Conservation (phyloP, 1,140 invertebrate species). For the Aporrectodea caliginosa region DNA sequence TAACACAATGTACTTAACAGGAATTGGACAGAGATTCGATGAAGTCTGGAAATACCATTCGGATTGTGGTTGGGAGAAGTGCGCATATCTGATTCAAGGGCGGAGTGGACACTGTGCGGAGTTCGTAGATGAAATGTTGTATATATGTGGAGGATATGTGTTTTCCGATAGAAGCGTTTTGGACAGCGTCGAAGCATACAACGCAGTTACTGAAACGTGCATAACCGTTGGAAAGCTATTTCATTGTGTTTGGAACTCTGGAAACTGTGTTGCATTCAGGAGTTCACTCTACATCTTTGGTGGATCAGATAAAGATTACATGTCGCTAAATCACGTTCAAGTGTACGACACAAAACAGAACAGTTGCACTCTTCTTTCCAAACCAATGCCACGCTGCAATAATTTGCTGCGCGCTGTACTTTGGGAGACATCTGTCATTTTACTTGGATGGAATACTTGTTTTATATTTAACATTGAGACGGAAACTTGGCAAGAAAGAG, state of each 20-base stretch:
- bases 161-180: not conserved
- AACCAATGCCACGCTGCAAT: not conserved
- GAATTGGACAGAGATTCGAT: not conserved
- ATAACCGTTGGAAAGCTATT: not conserved
- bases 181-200: not conserved
- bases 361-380: not conserved
- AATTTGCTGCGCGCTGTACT: not conserved
- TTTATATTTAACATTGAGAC: not conserved
- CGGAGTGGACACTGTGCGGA: not conserved
- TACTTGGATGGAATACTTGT: not conserved
- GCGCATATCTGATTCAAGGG: not conserved
- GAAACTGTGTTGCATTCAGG: not conserved
- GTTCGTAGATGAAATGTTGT: not conserved
- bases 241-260: not conserved
- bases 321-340: not conserved
- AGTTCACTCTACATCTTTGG: not conserved
- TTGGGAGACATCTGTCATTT: not conserved
- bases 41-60: not conserved
- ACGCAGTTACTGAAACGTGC: not conserved
- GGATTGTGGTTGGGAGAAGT: not conserved
- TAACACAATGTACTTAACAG: not conserved
- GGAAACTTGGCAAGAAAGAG: not conserved
- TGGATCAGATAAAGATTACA: not conserved
- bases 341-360: not conserved
- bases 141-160: not conserved